Evolutionary conservation across 1,140 invertebrate species (phyloP).

Genomic region (Caenorhabditis remanei): DNA sequence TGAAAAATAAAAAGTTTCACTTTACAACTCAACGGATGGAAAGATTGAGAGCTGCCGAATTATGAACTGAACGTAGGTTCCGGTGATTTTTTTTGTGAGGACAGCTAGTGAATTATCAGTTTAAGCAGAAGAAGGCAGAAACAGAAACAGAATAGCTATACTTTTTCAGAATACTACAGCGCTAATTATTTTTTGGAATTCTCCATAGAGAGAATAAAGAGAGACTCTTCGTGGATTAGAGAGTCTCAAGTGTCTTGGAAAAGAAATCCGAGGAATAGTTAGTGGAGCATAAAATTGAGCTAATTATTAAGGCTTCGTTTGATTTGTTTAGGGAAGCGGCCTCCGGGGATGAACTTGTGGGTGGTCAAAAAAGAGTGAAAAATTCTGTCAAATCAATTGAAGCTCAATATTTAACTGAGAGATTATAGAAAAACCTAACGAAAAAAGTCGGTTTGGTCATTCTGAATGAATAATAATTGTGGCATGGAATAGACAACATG

Average conservation of each 20-base stretch:
- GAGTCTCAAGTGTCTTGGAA: constrained; percentile 16
- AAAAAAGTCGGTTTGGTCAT: not conserved
- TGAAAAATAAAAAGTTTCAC: constrained; percentile 26
- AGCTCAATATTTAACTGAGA: too few relatives aligned
- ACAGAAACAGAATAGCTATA: too few relatives aligned
- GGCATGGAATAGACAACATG: constrained; percentile 40
- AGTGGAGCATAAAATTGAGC: constrained; percentile 47
- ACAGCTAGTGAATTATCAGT: not conserved
- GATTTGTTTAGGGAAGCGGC: not conserved
- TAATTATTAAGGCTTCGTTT: constrained; percentile 48
- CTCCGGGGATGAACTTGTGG: not conserved
- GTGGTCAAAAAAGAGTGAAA: too few relatives aligned
- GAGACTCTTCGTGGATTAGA: not conserved
- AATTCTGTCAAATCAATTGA: too few relatives aligned
- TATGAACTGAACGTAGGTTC: not conserved
- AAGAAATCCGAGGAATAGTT: constrained; percentile 32
- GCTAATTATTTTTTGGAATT: not conserved
- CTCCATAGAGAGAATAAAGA: not conserved
- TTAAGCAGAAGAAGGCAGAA: not conserved
- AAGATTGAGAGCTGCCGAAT: not conserved
- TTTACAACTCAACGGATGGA: constrained; percentile 44
- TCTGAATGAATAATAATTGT: constrained; percentile 25
- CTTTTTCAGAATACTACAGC: not conserved
- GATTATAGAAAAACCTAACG: not conserved
- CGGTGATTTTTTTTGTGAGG: not conserved